Evolutionary conservation across 64 coral and sea anemone genomes (phyloP), one percentile per base, ranked within the genome.

Genomic region (Montipora efflorescens): DNA sequence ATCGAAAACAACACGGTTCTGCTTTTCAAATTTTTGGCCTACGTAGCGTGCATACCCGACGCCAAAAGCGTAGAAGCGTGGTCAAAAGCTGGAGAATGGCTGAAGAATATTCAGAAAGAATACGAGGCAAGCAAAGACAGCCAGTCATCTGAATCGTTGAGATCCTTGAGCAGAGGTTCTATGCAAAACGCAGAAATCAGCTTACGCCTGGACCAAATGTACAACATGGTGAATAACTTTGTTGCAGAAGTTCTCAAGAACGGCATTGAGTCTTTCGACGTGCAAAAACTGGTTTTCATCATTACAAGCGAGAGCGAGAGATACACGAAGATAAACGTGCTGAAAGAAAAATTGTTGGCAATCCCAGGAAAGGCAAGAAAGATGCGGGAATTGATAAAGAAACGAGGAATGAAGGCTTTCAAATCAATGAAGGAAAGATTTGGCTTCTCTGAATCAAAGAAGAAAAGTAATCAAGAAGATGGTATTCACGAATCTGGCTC

Each of bases 361-460:
- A 80, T 81, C 45, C 89, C 89, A 91, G 1, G 70, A 7, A 71
- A 70, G 20, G 89, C 89, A 4, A 91, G 61, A 79, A 81, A 91
- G 47, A 14, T 91, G 49, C 89, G 89, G 22, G 28, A 81, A 47
- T 81, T 19, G 77, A 51, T 79, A 77, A 91, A 91, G 78, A 52
- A 70, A 16, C 43, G 43, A 91, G 28, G 69, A 89, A 89, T 76
- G 4, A 89, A 89, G 52, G 69, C 3, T 10, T 0, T 51, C 2
- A 69, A 91, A 91, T 91, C 89, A 49, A 70, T 91, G 5, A 91
- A 11, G 80, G 8, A 92, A 74, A 92, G 52, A 21, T 83, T 92
- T 92, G 90, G 90, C n/a, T 92, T 92, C 46, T 83, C 66, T 83
- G 79, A 92, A 19, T 83, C 90, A 23, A 92, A 83, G 55, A 92